Percentiles rank a stretch among this genome's conserved stretches.
Conservation (phyloP, 2,113 vertebrate species). For the Plotosus lineatus region DNA sequence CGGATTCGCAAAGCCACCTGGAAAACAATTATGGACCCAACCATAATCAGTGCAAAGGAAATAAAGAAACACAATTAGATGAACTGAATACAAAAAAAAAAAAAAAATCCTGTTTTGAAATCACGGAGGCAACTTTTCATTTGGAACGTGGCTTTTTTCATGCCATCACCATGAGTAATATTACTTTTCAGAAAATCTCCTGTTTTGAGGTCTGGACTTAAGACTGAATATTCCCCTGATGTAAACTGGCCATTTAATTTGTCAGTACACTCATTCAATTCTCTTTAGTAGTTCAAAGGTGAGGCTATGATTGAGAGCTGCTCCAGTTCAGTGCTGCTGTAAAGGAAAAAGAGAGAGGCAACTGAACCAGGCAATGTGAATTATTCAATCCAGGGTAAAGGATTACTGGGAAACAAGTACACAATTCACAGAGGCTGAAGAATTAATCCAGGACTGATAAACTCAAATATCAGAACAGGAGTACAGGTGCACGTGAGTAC, state of each 20-base stretch:
- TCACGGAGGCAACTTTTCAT: background rate
- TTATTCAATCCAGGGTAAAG: constrained; percentile 64
- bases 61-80: background rate
- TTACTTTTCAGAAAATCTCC: background rate
- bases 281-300: constrained; percentile 17
- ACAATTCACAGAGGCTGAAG: constrained; percentile 2
- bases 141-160: background rate
- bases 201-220: background rate
- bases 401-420: constrained; percentile 37
- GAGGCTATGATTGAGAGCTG: constrained; percentile 21
- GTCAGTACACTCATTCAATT: background rate
- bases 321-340: constrained; percentile 14
- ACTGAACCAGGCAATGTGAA: constrained; percentile 64
- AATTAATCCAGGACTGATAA: constrained; percentile 13
- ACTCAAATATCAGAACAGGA: background rate
- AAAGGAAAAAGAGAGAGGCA: constrained; percentile 46
- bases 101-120: background rate
- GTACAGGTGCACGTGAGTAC: background rate
- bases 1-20: constrained; percentile 89
- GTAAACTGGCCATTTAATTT: background rate
- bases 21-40: background rate
- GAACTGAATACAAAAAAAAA: background rate
- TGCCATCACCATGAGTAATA: background rate
- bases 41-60: constrained; percentile 2
- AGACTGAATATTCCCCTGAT: background rate